These are phyloP conservation scores for Trogon melanurus DNA, from an alignment of 2,113 vertebrate species.

Conservation along the genomic window DNA sequence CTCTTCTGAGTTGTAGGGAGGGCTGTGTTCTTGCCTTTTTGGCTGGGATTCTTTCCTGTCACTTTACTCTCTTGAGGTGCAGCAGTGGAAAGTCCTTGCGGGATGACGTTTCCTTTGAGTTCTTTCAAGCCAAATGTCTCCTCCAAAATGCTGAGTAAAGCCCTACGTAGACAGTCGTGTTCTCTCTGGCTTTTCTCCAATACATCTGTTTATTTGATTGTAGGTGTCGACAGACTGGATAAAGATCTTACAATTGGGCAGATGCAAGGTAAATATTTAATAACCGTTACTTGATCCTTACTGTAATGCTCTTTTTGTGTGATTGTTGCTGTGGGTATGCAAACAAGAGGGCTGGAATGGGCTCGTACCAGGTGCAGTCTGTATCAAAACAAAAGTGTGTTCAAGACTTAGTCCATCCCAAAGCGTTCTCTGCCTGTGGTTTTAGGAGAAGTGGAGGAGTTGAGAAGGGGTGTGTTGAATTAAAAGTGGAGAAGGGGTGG, in stretches of 20 bases:
- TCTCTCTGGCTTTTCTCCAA: not conserved
- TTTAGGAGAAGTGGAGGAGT: not conserved
- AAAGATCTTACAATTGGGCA: constrained; percentile 99
- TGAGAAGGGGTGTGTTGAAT: not conserved
- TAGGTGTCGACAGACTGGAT: constrained; percentile 97
- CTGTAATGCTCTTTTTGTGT: not conserved
- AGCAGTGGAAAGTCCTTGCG: not conserved
- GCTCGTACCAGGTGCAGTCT: not conserved
- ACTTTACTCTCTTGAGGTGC: not conserved
- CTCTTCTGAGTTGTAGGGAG: not conserved
- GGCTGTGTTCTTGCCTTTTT: not conserved
- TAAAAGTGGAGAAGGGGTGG: not conserved
- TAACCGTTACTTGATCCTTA: not conserved
- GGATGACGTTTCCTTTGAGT: not conserved
- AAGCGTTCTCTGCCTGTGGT: not conserved
- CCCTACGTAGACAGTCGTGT: not conserved
- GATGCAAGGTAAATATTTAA: constrained; percentile 90
- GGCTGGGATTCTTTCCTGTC: not conserved
- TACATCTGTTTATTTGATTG: constrained; percentile 43
- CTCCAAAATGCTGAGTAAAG: not conserved
- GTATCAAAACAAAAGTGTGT: not conserved
- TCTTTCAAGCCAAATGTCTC: not conserved
- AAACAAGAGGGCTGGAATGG: accelerated
- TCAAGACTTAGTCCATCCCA: not conserved
- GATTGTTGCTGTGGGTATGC: not conserved